phyloP scores from a whole-genome alignment of 2,797 vertebrate species.

The Gymnocypris eckloni region DNA sequence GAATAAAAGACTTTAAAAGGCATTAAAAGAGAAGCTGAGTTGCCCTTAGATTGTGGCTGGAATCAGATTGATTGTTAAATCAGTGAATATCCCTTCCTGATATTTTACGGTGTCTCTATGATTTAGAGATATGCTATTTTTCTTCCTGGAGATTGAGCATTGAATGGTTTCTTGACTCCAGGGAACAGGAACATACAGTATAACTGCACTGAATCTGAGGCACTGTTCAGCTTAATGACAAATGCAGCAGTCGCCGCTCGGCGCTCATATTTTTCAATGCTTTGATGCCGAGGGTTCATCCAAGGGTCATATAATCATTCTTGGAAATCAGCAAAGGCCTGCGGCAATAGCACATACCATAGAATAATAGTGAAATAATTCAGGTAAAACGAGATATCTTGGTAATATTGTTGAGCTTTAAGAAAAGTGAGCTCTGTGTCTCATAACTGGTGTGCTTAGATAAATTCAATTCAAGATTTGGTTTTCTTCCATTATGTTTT shows the following conservation, averaged over 20 bases:
- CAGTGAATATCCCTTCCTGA: background rate
- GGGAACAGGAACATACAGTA: conserved; percentile 14
- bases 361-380: conserved; percentile 61
- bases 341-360: conserved; percentile 31
- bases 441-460: conserved; percentile 13
- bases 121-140: conserved; percentile 14
- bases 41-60: too few relatives aligned
- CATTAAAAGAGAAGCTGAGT: background rate
- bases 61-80: background rate
- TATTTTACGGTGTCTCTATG: background rate
- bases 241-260: conserved; percentile 56
- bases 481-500: background rate
- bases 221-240: conserved; percentile 61
- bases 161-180: background rate
- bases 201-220: conserved; percentile 24
- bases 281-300: conserved; percentile 68
- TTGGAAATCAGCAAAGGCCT: conserved; percentile 62
- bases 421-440: conserved; percentile 29
- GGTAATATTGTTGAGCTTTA: conserved; percentile 41
- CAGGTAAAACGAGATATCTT: conserved; percentile 61
- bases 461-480: background rate
- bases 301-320: conserved; percentile 62
- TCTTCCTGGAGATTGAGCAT: background rate
- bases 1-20: background rate
- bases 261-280: conserved; percentile 59